A percentile compares a stretch with the other conserved stretches of the same genome.
phyloP scores from a whole-genome alignment of 2,797 vertebrate species.

The Zalophus californianus region DNA sequence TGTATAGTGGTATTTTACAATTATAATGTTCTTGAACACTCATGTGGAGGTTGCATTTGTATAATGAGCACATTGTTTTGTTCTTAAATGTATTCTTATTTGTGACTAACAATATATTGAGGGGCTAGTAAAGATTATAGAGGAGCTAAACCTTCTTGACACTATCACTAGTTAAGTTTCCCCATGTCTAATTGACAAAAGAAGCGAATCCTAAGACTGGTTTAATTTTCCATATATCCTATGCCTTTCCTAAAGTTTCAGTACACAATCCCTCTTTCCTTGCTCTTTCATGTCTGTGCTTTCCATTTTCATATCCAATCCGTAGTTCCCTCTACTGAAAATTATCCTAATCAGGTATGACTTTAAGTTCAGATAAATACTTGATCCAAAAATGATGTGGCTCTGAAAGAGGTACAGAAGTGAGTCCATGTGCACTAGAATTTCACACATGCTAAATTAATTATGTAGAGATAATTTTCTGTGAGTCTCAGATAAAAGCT shows the following conservation, averaged over 20 bases:
- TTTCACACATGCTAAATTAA: conserved; percentile 18
- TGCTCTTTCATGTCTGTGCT: background rate
- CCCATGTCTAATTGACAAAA: background rate
- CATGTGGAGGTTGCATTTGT: background rate
- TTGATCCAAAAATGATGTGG: background rate
- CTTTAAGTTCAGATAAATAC: conserved; percentile 38
- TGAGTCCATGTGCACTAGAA: background rate
- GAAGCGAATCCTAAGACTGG: background rate
- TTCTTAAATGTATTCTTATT: conserved; percentile 4
- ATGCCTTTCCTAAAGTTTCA: conserved; percentile 1
- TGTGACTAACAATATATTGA: background rate
- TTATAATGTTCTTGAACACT: background rate
- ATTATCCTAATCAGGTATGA: background rate
- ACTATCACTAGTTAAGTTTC: background rate
- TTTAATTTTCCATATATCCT: conserved; percentile 35
- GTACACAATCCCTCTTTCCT: background rate
- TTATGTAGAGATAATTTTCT: background rate
- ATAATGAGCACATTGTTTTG: background rate
- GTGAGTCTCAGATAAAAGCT: background rate
- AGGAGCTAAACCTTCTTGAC: background rate
- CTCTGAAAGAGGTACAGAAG: background rate
- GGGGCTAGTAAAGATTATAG: background rate
- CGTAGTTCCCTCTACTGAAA: background rate
- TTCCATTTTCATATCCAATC: background rate
- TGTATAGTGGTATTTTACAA: background rate